Evolutionary conservation across 2,888 invertebrate genomes (phyloP), one percentile per base, ranked within the genome.

Genomic region (Zygothrica quintamaculata): DNA sequence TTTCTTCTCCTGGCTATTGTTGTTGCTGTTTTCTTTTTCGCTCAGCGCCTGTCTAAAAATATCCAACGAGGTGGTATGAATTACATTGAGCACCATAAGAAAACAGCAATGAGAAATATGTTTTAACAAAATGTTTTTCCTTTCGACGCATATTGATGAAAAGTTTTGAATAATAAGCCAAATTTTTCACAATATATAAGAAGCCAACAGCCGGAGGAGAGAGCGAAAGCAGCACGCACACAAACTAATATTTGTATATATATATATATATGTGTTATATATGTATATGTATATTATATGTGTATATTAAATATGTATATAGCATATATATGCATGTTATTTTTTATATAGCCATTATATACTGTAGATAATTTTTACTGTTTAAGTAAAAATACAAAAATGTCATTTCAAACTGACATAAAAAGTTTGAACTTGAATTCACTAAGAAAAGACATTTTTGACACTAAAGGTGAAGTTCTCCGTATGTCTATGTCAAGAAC

Each of bases 341-440:
- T 26, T 12, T 22, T 34, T 47, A 40, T 47, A 55, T 70, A 39
- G 18, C 59, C 43, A 26, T 15, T 37, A n/a, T 26, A 12, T 50
- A 9, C 6, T 15, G 51, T 34, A 36, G 12, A 50, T 18, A 37
- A 13, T 44, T 34, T 11, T 25, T 48, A 53, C 18, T 15, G 44
- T 39, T 39, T 53, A 53, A 46, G 16, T 46, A 26, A 60, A 51
- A 56, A 78, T 51, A 71, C 44, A 60, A 26, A 42, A 47, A 64
- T 48, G 60, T 60, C 53, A 31, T 36, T 47, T n/a, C 22, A 6
- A 9, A 16, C 25, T 69, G 76, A 50, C 69, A 57, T 31, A 77
- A 73, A 58, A 40, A 40, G n/a, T 84, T 87, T 81, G 82, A 87
- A 87, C 87, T 81, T 81, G 85, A 87, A 70, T 85, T 72, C 47